Evolutionary conservation across 2,888 invertebrate species (phyloP).

Genomic region (Caenorhabditis auriculariae): DNA sequence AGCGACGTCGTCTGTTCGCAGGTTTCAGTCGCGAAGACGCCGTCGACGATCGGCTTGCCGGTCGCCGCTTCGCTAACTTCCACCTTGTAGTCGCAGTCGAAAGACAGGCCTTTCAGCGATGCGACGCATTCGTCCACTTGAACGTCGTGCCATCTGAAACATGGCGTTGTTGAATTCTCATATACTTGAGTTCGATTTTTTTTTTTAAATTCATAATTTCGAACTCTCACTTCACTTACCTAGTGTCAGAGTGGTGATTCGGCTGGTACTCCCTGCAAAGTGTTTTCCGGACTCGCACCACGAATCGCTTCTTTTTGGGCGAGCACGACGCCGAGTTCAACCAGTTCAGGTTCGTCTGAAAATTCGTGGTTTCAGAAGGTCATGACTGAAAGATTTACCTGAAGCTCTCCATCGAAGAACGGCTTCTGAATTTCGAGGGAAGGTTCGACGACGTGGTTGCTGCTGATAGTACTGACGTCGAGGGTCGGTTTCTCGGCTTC

Average conservation of each 20-base stretch:
- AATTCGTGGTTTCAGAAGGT: background rate
- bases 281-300: constrained; percentile 39
- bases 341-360: constrained; percentile 47
- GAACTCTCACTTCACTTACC: background rate
- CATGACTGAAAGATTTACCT: constrained; percentile 3
- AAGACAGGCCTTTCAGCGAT: constrained; percentile 41
- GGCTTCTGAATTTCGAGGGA: constrained; percentile 23
- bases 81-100: constrained; percentile 54
- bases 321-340: constrained; percentile 33
- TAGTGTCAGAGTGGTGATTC: constrained; percentile 29
- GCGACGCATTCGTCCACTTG: constrained; percentile 45
- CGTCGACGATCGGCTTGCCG: constrained; percentile 18
- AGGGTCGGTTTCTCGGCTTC: background rate
- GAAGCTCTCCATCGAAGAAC: constrained; percentile 27
- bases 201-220: background rate
- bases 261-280: constrained; percentile 43
- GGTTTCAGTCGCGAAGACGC: constrained; percentile 39
- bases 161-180: constrained; percentile 6
- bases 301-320: constrained; percentile 22
- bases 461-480: background rate
- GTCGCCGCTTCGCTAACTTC: constrained; percentile 10
- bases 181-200: too few relatives aligned
- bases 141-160: constrained; percentile 36
- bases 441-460: background rate
- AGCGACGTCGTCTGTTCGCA: constrained; percentile 40